phyloP scores from a whole-genome alignment of 2,113 vertebrate species.

The Scomber colias region DNA sequence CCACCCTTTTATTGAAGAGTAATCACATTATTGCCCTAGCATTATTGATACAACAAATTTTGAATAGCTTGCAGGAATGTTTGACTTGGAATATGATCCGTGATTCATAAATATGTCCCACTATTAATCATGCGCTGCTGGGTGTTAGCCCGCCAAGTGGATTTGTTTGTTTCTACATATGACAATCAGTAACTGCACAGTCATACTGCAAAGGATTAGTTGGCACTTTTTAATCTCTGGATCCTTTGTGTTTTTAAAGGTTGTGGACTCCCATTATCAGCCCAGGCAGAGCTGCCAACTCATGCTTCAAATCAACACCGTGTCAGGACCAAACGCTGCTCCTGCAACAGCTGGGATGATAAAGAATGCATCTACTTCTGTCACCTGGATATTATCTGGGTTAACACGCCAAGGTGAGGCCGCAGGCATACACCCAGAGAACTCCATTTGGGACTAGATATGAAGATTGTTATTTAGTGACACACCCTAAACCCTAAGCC shows the following conservation, averaged over 20 bases:
- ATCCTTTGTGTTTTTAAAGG: constrained; percentile 74
- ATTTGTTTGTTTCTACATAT: constrained; percentile 24
- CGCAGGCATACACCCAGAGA: not conserved
- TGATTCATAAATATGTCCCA: not conserved
- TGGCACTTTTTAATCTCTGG: constrained; percentile 18
- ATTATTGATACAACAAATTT: not conserved
- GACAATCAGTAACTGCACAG: constrained; percentile 3
- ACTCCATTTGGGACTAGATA: not conserved
- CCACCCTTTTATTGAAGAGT: not conserved
- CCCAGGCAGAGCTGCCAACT: constrained; percentile 33
- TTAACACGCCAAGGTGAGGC: constrained; percentile 94
- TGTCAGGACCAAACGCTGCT: constrained; percentile 90
- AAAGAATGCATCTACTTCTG: constrained; percentile 98
- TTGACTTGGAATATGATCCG: constrained; percentile 26
- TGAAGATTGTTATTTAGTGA: no score
- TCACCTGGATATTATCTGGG: constrained; percentile 98
- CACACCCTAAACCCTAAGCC: not conserved
- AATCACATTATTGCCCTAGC: not conserved
- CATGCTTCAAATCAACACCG: constrained; percentile 44
- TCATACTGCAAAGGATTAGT: constrained; percentile 11
- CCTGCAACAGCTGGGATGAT: constrained; percentile 94
- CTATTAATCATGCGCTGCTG: constrained; percentile 12
- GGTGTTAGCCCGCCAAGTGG: constrained; percentile 24
- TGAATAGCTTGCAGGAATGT: constrained; percentile 4
- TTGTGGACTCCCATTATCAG: constrained; percentile 75